These are phyloP conservation scores for Mystacornis crossleyi DNA, from an alignment of 2,113 vertebrate species.

Conservation along the genomic window DNA sequence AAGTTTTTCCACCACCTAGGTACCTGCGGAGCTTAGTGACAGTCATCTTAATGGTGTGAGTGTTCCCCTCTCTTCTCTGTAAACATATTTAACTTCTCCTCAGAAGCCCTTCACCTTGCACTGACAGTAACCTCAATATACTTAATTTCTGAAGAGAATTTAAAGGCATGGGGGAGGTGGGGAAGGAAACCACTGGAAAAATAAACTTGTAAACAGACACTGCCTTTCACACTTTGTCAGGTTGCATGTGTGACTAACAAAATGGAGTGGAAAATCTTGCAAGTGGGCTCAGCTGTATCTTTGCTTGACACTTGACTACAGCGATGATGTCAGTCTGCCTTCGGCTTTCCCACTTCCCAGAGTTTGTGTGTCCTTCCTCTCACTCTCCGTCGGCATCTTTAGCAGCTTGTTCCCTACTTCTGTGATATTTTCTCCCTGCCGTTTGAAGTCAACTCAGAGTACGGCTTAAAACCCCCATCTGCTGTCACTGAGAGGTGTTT, in stretches of 20 bases:
- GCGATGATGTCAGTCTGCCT: slow-evolving; percentile 20
- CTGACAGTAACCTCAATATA: neutral
- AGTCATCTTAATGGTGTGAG: neutral
- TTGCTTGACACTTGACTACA: neutral
- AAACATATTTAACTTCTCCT: neutral
- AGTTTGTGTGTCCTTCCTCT: neutral
- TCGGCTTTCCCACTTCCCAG: neutral
- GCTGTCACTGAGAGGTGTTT: neutral
- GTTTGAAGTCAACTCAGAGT: neutral
- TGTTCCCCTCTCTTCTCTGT: neutral
- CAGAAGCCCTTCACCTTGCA: neutral
- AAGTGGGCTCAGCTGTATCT: slow-evolving; percentile 22
- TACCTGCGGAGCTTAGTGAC: neutral
- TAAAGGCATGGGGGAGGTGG: neutral
- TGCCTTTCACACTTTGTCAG: slow-evolving; percentile 49
- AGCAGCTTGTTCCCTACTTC: neutral
- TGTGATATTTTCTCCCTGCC: neutral
- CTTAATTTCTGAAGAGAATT: neutral
- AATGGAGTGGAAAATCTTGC: slow-evolving; percentile 26
- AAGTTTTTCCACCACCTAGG: slow-evolving; percentile 18
- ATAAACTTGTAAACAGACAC: slow-evolving; percentile 18
- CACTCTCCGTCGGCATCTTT: neutral
- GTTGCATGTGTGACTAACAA: neutral
- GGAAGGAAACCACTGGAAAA: neutral
- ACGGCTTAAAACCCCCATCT: slow-evolving; percentile 16